phyloP scores from a whole-genome alignment of 2,888 invertebrate genomes.

The Odontocolon sp. region DNA sequence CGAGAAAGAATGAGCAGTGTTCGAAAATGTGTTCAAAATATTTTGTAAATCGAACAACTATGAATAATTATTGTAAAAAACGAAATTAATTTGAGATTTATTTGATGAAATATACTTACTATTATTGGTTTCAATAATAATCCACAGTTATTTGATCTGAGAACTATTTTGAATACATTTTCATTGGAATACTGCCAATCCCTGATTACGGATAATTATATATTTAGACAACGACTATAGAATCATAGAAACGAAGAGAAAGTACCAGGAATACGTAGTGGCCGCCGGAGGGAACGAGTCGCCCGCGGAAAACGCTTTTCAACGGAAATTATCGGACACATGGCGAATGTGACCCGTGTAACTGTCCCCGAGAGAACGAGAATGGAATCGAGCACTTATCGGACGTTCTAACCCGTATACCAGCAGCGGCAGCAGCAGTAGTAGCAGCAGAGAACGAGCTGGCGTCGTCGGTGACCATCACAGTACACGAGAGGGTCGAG shows the following conservation, averaged over 20 bases:
- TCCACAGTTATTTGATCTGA: too few species aligned
- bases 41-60: too few species aligned
- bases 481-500: slow-evolving; percentile 63
- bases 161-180: too few species aligned
- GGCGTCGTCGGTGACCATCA: slow-evolving; percentile 41
- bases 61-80: too few species aligned
- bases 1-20: too few species aligned
- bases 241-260: too few species aligned
- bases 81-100: too few species aligned
- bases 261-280: background rate
- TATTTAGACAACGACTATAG: too few species aligned
- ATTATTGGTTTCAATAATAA: too few species aligned
- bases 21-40: background rate
- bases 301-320: slow-evolving; percentile 61
- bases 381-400: slow-evolving; percentile 74
- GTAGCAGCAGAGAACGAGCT: slow-evolving; percentile 34
- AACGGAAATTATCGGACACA: slow-evolving; percentile 72
- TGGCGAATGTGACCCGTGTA: slow-evolving; percentile 71
- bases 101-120: too few species aligned
- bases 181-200: too few species aligned
- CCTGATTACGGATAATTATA: too few species aligned
- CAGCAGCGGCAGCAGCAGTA: slow-evolving; percentile 50
- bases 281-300: background rate
- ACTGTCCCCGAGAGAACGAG: slow-evolving; percentile 73
- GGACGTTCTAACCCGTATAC: slow-evolving; percentile 60